Base-by-base conservation (phyloP, 2,888 invertebrate species). In the Drosophila nr. fundita region DNA sequence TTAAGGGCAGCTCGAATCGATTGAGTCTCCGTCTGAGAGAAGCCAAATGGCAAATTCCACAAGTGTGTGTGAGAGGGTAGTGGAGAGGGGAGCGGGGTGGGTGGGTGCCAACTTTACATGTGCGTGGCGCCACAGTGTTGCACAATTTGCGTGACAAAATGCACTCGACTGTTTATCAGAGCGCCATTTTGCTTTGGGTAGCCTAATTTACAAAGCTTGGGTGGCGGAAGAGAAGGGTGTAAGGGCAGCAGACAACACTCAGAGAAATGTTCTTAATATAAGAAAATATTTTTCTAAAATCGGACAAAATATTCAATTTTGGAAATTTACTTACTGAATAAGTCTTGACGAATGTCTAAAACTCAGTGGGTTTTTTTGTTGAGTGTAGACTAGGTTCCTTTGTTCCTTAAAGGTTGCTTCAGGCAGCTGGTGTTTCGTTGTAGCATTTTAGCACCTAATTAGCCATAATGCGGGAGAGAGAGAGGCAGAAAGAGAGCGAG, bases 61-160 rank as follows among this genome's bases (percentile, higher is more conserved):
- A 84, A 80, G 82, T 84, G 80, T 77, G 85, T 45, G 72, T 80
- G 78, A 68, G 69, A 71, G n/a, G 29, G 30, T 67, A 78, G 69
- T 71, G 65, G 75, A 66, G 69, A 74, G 13, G n/a, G 30, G 68
- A 49, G 50, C 34, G 29, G 13, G 30, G 7, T 8, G 10, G 24
- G 3, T 45, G 0, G n/a, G 7, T 67, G 62, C 73, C 66, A 40
- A 54, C 11, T 69, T 59, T 54, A 24, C 7, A 45, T 45, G 45
- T 6, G 24, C 15, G 15, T 24, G 42, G 42, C 7, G 42, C 42
- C 42, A 2, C 40, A 38, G 29, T 24, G 36, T n/a, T 45, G 42
- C 49, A 66, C 55, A 73, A 78, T 69, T 78, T 87, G 87, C 84
- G 84, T 84, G 84, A 84, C 87, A 78, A 80, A 84, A 80, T 84